Percentiles rank a stretch among this genome's conserved stretches.
These are phyloP conservation scores for Tokudaia muenninki DNA, from an alignment of 2,797 vertebrate species.

Conservation along the genomic window DNA sequence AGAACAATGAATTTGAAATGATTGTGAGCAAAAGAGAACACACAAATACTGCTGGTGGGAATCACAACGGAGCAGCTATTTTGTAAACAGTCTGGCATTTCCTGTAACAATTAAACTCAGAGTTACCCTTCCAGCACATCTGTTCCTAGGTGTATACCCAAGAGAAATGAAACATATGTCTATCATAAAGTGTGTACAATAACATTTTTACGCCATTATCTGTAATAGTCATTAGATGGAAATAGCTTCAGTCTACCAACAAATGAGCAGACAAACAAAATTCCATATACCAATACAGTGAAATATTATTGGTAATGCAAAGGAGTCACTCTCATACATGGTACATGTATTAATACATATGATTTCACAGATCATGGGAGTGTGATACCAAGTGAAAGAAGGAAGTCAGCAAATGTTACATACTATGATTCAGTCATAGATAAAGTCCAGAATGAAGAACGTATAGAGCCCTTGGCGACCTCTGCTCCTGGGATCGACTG, in stretches of 20 bases:
- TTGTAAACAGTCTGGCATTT: background rate
- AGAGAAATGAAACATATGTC: background rate
- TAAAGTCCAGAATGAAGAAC: background rate
- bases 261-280: conserved; percentile 36
- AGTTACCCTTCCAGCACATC: background rate
- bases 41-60: background rate
- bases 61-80: background rate
- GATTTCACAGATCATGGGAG: background rate
- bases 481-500: too few relatives aligned
- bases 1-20: background rate
- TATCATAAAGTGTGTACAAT: background rate
- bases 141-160: background rate
- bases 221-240: background rate
- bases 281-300: background rate
- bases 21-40: background rate
- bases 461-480: too few relatives aligned
- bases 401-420: background rate
- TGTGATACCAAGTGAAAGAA: background rate
- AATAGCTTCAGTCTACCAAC: background rate
- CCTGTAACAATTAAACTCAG: background rate
- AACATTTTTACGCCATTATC: background rate
- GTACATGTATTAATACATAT: background rate
- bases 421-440: background rate
- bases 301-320: background rate
- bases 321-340: background rate